phyloP scores from a whole-genome alignment of 1,140 invertebrate species.

The Aphelenchoides avenae region DNA sequence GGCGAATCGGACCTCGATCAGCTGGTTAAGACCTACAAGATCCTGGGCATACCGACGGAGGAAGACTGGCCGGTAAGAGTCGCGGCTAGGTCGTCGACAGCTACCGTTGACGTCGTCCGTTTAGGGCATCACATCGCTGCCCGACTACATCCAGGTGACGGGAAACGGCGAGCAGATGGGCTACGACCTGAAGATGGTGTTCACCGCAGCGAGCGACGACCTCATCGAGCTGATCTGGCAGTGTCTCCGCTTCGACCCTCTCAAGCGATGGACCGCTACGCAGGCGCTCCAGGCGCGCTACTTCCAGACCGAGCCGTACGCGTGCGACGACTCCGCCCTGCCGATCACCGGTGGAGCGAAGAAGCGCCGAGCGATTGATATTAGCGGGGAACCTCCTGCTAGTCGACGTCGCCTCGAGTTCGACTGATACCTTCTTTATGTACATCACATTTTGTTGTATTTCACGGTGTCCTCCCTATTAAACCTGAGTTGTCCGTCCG shows the following conservation, averaged over 20 bases:
- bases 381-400: no score
- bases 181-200: constrained; percentile 74
- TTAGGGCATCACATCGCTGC: constrained; percentile 74
- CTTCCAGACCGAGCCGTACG: constrained; percentile 44
- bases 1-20: constrained; percentile 96
- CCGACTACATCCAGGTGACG: constrained; percentile 90
- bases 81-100: constrained; percentile 5
- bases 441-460: no score
- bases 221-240: constrained; percentile 76
- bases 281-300: constrained; percentile 48
- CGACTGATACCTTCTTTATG: no score
- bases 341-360: constrained; percentile 23
- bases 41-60: constrained; percentile 82
- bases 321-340: constrained; percentile 53
- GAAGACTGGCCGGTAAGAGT: constrained; percentile 76
- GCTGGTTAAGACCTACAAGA: constrained; percentile 86
- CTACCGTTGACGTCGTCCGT: no score
- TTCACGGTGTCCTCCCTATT: no score
- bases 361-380: no score
- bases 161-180: constrained; percentile 70
- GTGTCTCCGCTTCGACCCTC: constrained; percentile 78
- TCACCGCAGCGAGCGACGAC: constrained; percentile 89
- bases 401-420: no score
- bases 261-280: constrained; percentile 69
- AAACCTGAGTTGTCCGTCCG: no score